Evolutionary conservation across 1,140 invertebrate genomes (phyloP), one percentile per base, ranked within the genome.

Genomic region (Lerema accius): DNA sequence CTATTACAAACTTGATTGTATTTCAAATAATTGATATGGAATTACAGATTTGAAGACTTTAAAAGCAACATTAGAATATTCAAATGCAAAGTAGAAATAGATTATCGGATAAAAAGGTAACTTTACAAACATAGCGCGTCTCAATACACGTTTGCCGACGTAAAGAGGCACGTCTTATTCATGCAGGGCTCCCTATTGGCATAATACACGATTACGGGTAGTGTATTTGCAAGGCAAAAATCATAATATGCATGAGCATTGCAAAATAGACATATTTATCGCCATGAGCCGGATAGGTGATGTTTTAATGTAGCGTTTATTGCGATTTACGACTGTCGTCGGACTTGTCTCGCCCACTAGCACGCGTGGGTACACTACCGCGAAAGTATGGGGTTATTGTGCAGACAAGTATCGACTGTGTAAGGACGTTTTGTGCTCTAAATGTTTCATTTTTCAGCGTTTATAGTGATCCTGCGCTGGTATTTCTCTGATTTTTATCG

Each of bases 251-350:
- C 65, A 60, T 65, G 69, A 69, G 62, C 62, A 64, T 69, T 67
- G 59, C 69, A 69, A 66, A 69, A 56, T 46, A 56, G 70, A 63
- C 63, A 67, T 75, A 67, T 75, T 66, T 71, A 72, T 69, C 37
- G 46, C 51, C 48, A 35, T 59, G 37, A 49, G 56, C 60, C 60
- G 63, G 66, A 65, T 63, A 64, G 63, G 70, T 73, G 76, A 79
- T 77, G 76, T 73, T 79, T 77, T 76, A 76, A 73, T 73, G 71
- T 66, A 56, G 66, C 69, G 65, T 78, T 84, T 82, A 80, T 80
- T 76, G 66, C 75, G 61, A 82, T 82, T 84, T 84, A 75, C 72
- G 69, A 58, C 51, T 73, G 67, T 69, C 73, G 63, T 59, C 63
- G 67, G 50, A 35, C 56, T 49, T 67, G 73, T 76, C 61, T 67